Percentiles rank a stretch among this genome's conserved stretches.
These are phyloP conservation scores for Tenebrosternarchus preto DNA, from an alignment of 2,113 vertebrate species.

Conservation along the genomic window DNA sequence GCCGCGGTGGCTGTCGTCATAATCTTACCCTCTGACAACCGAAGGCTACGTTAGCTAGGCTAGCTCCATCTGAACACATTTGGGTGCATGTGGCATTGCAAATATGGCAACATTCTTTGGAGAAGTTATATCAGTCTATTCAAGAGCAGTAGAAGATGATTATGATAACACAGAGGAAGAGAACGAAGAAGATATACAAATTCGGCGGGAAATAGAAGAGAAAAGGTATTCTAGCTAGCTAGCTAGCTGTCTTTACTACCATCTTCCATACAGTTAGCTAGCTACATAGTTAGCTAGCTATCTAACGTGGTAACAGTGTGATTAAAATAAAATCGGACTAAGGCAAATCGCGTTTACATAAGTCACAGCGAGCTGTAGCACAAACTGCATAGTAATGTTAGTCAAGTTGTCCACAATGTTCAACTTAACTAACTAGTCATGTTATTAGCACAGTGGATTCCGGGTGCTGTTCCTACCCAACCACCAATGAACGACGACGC, in stretches of 20 bases:
- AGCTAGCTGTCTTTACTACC: neutral
- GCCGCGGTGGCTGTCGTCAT: too few species aligned
- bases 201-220: conserved; percentile 70
- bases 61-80: neutral
- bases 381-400: too few species aligned
- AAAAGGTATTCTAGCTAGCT: conserved; percentile 50
- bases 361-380: too few species aligned
- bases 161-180: conserved; percentile 62
- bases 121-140: conserved; percentile 73
- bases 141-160: conserved; percentile 77
- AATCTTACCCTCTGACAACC: too few species aligned
- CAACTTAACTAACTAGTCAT: neutral
- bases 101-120: conserved; percentile 80
- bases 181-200: conserved; percentile 73
- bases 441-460: neutral
- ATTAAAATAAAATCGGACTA: too few species aligned
- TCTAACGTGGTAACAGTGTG: too few species aligned
- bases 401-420: too few species aligned
- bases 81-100: too few species aligned
- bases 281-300: neutral
- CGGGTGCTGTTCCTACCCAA: too few species aligned
- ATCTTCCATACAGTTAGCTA: neutral
- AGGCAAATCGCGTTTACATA: too few species aligned
- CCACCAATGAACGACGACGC: neutral
- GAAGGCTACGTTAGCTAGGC: too few species aligned